These are phyloP conservation scores for Lutjanus erythropterus DNA, from an alignment of 2,113 vertebrate species.

Conservation along the genomic window DNA sequence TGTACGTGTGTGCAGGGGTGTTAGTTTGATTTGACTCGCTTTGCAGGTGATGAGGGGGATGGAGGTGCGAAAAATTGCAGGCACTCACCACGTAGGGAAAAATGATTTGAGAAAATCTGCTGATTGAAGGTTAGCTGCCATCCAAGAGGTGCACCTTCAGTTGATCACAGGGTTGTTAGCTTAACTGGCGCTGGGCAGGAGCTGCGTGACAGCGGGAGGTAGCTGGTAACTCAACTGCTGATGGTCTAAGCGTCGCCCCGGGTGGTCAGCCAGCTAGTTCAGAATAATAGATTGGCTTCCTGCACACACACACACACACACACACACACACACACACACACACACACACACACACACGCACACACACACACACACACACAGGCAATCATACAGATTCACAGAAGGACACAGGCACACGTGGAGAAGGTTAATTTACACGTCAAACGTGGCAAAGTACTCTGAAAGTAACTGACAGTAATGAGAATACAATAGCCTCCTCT, in stretches of 20 bases:
- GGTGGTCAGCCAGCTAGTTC: slow-evolving; percentile 12
- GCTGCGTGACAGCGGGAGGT: slow-evolving; percentile 27
- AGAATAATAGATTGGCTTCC: slow-evolving; percentile 24
- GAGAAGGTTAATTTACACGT: slow-evolving; percentile 40
- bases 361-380: slow-evolving; percentile 13
- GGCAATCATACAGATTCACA: slow-evolving; percentile 23
- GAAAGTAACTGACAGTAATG: slow-evolving; percentile 40
- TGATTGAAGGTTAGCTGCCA: slow-evolving; percentile 50
- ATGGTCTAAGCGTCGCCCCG: slow-evolving; percentile 15
- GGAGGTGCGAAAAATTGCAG: slow-evolving; percentile 19
- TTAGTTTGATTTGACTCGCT: slow-evolving; percentile 37
- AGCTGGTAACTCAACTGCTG: slow-evolving; percentile 28
- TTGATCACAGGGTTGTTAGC: slow-evolving; percentile 57
- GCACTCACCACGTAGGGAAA: slow-evolving; percentile 1
- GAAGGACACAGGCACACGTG: slow-evolving; percentile 6
- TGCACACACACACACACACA: background rate
- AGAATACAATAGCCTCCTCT: slow-evolving; percentile 14
- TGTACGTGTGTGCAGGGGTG: background rate
- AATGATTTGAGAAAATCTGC: slow-evolving; percentile 21
- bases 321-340: slow-evolving; percentile 17
- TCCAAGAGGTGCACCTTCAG: slow-evolving; percentile 34
- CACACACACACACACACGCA: background rate
- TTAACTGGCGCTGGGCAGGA: slow-evolving; percentile 25
- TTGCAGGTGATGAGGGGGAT: slow-evolving; percentile 23
- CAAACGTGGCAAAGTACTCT: slow-evolving; percentile 18